These are phyloP conservation scores for Poeciliopsis prolifica DNA, from an alignment of 2,113 vertebrate genomes.

Conservation along the genomic window DNA sequence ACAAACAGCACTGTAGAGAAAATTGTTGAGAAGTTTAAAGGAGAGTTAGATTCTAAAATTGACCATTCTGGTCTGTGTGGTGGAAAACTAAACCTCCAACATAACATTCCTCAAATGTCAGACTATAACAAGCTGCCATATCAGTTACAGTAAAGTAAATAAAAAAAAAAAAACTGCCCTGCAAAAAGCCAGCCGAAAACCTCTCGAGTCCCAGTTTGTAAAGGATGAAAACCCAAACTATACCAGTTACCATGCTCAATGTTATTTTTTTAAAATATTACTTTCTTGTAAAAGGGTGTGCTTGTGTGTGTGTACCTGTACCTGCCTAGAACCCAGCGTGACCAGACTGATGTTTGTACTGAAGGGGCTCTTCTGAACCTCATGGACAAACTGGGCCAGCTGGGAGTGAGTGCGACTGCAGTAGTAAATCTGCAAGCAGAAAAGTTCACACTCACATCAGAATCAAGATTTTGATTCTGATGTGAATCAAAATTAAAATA, in stretches of 20 bases:
- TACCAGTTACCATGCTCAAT: neutral
- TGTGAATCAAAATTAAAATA: too few relatives aligned
- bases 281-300: neutral
- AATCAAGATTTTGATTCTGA: neutral
- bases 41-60: too few relatives aligned
- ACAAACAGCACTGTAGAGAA: too few relatives aligned
- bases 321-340: conserved; percentile 92
- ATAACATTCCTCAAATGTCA: too few relatives aligned
- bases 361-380: conserved; percentile 95
- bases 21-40: too few relatives aligned
- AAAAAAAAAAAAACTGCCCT: too few relatives aligned
- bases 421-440: conserved; percentile 89
- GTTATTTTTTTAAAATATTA: neutral
- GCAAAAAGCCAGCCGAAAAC: neutral
- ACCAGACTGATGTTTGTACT: conserved; percentile 85
- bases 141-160: neutral
- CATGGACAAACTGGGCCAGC: conserved; percentile 92
- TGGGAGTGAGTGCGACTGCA: conserved; percentile 98
- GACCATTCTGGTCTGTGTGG: too few relatives aligned
- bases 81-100: too few relatives aligned
- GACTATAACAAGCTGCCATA: too few relatives aligned
- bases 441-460: neutral
- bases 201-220: neutral
- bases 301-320: conserved; percentile 46
- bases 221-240: neutral